These are phyloP conservation scores for Oxycera nigricornis DNA, from an alignment of 2,888 invertebrate species.

Conservation along the genomic window DNA sequence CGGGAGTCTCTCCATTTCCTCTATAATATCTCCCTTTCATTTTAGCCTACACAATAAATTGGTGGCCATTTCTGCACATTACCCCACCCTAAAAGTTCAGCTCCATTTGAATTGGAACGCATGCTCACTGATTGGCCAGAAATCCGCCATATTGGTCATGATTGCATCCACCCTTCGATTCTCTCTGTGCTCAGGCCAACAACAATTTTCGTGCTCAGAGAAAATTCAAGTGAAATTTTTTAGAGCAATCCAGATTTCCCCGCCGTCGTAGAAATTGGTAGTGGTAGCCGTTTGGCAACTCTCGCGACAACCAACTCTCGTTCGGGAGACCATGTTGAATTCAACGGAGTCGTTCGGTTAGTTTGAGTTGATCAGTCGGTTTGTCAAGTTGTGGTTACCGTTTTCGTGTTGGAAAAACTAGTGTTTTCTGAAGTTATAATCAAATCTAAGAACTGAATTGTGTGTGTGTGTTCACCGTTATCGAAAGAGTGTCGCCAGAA, in stretches of 20 bases:
- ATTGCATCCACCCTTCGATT: not conserved
- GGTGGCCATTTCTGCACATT: slow-evolving; percentile 22
- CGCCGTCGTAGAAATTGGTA: not conserved
- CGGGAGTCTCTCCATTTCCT: not conserved
- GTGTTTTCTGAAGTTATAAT: not conserved
- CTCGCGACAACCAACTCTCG: not conserved
- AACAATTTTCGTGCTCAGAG: not conserved
- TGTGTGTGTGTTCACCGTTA: no score
- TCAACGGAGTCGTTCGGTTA: slow-evolving; percentile 50
- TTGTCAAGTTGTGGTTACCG: slow-evolving; percentile 53
- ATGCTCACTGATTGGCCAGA: slow-evolving; percentile 60
- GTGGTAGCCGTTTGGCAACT: not conserved
- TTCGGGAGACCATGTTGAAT: slow-evolving; percentile 1
- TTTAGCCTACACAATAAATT: not conserved
- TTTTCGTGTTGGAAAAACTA: not conserved
- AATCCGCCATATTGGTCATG: slow-evolving; percentile 59
- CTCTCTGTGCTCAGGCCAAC: not conserved
- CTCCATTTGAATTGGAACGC: slow-evolving; percentile 51
- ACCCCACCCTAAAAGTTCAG: slow-evolving; percentile 13
- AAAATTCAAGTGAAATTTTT: not conserved
- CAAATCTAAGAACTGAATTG: no score
- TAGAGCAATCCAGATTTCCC: slow-evolving; percentile 1
- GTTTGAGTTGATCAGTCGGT: slow-evolving; percentile 60
- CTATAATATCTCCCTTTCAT: not conserved
- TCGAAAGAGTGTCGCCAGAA: not conserved